Evolutionary conservation across 2,797 vertebrate genomes (phyloP).

Genomic region (Graptemys geographica): DNA sequence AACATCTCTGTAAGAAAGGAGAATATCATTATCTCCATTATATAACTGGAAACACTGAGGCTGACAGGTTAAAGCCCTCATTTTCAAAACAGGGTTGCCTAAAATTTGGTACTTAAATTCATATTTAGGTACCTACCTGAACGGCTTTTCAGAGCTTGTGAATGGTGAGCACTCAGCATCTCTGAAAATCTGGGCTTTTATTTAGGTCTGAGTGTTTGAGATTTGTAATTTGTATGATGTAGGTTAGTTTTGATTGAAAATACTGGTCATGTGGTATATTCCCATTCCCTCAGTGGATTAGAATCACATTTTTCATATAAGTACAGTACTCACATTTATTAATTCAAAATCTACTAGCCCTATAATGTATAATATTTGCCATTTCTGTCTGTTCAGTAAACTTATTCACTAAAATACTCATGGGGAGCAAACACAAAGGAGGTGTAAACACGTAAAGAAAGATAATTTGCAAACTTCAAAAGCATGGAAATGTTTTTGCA

Average conservation of each 20-base stretch:
- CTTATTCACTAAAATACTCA: not conserved
- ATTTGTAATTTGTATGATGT: not conserved
- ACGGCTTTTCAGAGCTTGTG: not conserved
- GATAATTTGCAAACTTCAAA: not conserved
- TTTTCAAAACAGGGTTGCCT: not conserved
- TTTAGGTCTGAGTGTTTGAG: not conserved
- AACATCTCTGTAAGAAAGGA: not conserved
- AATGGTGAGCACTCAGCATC: not conserved
- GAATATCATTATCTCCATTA: not conserved
- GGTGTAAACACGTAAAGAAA: not conserved
- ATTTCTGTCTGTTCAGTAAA: conserved; percentile 28
- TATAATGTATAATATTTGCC: conserved; percentile 16
- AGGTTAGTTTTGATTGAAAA: not conserved
- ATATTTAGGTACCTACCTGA: not conserved
- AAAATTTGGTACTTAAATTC: not conserved
- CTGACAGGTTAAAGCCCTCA: not conserved
- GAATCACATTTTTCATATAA: conserved; percentile 7
- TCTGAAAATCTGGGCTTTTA: not conserved
- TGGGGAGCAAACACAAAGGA: conserved; percentile 21
- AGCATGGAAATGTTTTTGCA: not conserved
- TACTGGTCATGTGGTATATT: not conserved
- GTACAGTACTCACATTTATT: not conserved
- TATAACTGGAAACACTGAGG: not conserved
- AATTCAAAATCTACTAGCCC: conserved; percentile 27
- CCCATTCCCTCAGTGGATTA: not conserved